These are phyloP conservation scores for Buphagus erythrorhynchus DNA, from an alignment of 2,797 vertebrate species.

Conservation along the genomic window DNA sequence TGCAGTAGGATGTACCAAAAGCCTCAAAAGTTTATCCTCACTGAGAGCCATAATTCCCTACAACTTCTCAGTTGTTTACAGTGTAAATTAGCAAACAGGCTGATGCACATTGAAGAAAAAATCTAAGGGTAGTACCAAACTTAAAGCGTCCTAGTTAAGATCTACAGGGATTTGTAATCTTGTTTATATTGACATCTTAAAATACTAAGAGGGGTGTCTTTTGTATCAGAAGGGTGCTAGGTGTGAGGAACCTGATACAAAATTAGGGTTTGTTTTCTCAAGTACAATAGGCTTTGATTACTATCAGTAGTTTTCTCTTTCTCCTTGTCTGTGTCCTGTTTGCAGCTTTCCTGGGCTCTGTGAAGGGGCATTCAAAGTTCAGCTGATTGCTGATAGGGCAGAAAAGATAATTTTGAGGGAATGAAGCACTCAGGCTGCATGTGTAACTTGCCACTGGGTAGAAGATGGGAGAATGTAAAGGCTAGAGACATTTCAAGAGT, in stretches of 20 bases:
- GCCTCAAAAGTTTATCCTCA: background rate
- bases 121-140: background rate
- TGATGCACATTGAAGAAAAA: background rate
- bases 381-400: background rate
- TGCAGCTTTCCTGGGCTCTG: background rate
- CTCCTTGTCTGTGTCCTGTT: background rate
- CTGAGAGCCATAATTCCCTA: background rate
- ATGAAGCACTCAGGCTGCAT: background rate
- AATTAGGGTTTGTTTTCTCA: background rate
- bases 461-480: background rate
- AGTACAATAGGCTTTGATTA: background rate
- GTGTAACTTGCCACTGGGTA: background rate
- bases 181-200: background rate
- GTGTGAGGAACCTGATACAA: background rate
- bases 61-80: background rate
- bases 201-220: background rate
- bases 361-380: background rate
- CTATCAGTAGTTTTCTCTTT: background rate
- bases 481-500: background rate
- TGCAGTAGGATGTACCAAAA: background rate
- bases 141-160: background rate
- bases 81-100: background rate
- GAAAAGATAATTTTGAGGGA: background rate
- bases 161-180: background rate
- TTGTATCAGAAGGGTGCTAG: background rate